phyloP scores from a whole-genome alignment of 2,797 vertebrate species.

The Tenualosa ilisha region DNA sequence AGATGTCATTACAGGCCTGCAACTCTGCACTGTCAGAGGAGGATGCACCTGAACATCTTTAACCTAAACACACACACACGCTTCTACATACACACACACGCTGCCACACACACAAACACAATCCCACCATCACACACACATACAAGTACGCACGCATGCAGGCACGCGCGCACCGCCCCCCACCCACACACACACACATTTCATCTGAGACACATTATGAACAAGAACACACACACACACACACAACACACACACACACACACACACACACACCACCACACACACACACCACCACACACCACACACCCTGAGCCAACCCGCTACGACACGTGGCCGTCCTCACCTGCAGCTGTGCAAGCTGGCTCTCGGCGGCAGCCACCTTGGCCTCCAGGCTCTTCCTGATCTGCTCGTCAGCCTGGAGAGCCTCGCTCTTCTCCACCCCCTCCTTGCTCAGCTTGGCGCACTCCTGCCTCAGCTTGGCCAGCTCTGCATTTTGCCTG shows the following conservation, averaged over 20 bases:
- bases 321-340: constrained; percentile 12
- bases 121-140: no score
- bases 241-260: no score
- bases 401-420: constrained; percentile 83
- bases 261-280: no score
- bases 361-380: constrained; percentile 76
- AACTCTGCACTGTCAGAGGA: not conserved
- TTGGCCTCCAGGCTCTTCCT: constrained; percentile 85
- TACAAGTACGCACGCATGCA: no score
- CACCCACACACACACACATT: no score
- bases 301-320: not conserved
- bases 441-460: constrained; percentile 87
- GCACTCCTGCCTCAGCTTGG: constrained; percentile 91
- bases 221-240: no score
- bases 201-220: no score
- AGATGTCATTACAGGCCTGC: not conserved
- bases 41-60: not conserved
- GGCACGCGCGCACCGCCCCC: no score
- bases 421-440: constrained; percentile 80
- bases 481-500: constrained; percentile 93
- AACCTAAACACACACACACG: not conserved
- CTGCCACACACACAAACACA: no score
- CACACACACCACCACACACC: no score
- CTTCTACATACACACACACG: not conserved
- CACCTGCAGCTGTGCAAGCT: constrained; percentile 85